Percentiles rank a stretch among this genome's conserved stretches.
These are phyloP conservation scores for Siniperca knerii DNA, from an alignment of 2,113 vertebrate species.

Conservation along the genomic window DNA sequence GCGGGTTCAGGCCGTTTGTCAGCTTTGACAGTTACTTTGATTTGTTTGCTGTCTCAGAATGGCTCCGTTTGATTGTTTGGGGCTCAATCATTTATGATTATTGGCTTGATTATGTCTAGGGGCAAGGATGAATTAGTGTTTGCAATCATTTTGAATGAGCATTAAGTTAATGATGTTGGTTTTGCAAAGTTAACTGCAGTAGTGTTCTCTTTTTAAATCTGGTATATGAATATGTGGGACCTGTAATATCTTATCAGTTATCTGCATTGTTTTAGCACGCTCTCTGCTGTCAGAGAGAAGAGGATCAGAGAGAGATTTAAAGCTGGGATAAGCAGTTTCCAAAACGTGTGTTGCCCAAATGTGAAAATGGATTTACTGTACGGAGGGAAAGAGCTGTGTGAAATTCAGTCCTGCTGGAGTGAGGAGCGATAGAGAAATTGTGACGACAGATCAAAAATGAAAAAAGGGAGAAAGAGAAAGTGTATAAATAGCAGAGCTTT, in stretches of 20 bases:
- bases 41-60: background rate
- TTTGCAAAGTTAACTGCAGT: background rate
- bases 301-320: conserved; percentile 31
- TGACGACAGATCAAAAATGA: conserved; percentile 28
- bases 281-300: conserved; percentile 13
- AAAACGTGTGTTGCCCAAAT: conserved; percentile 37
- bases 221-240: background rate
- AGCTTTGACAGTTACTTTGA: background rate
- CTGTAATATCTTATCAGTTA: background rate
- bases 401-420: conserved; percentile 40
- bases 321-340: conserved; percentile 31
- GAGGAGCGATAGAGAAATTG: background rate
- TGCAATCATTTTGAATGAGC: background rate
- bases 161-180: background rate
- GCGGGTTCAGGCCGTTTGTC: background rate
- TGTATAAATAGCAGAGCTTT: conserved; percentile 82
- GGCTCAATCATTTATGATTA: too few relatives aligned
- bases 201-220: background rate
- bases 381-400: conserved; percentile 16
- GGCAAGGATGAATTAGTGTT: too few relatives aligned
- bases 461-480: conserved; percentile 40
- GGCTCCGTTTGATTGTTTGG: background rate
- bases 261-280: background rate
- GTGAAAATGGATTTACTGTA: conserved; percentile 55
- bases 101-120: background rate